Conservation (phyloP, 1,140 invertebrate genomes). For the Schlechtendalia chinensis region DNA sequence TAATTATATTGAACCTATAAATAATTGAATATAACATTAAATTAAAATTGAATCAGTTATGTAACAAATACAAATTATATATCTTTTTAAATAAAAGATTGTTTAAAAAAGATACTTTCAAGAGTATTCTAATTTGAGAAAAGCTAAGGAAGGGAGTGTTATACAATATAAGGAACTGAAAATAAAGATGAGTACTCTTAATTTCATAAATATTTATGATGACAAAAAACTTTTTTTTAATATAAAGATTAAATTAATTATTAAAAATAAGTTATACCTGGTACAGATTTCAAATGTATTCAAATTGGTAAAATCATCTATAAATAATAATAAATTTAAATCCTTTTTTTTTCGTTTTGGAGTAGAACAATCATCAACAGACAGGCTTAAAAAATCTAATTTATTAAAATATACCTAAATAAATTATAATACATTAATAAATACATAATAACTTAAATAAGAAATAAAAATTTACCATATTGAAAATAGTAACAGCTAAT, state of each 20-base stretch:
- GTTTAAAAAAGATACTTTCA: too few relatives aligned
- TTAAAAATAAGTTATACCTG: conserved; percentile 14
- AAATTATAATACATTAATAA: background rate
- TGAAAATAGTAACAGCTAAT: conserved; percentile 23
- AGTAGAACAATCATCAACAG: background rate
- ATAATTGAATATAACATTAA: background rate
- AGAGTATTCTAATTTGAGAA: too few relatives aligned
- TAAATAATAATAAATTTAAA: conserved; percentile 21
- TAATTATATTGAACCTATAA: conserved; percentile 31
- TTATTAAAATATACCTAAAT: conserved; percentile 40
- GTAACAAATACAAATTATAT: too few relatives aligned
- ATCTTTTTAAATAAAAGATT: too few relatives aligned
- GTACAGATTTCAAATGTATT: conserved; percentile 1
- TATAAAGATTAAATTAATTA: too few relatives aligned
- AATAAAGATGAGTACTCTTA: too few relatives aligned
- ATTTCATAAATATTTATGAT: too few relatives aligned
- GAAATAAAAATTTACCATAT: conserved; percentile 16
- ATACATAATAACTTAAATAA: background rate
- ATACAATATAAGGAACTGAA: too few relatives aligned
- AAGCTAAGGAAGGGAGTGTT: too few relatives aligned
- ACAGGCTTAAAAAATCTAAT: background rate
- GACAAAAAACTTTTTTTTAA: too few relatives aligned
- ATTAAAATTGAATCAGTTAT: background rate
- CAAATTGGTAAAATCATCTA: conserved; percentile 21
- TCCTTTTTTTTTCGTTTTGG: conserved; percentile 33